Percentiles rank a stretch among this genome's conserved stretches.
phyloP scores from a whole-genome alignment of 2,797 vertebrate species.

The Telmatherina bonti region DNA sequence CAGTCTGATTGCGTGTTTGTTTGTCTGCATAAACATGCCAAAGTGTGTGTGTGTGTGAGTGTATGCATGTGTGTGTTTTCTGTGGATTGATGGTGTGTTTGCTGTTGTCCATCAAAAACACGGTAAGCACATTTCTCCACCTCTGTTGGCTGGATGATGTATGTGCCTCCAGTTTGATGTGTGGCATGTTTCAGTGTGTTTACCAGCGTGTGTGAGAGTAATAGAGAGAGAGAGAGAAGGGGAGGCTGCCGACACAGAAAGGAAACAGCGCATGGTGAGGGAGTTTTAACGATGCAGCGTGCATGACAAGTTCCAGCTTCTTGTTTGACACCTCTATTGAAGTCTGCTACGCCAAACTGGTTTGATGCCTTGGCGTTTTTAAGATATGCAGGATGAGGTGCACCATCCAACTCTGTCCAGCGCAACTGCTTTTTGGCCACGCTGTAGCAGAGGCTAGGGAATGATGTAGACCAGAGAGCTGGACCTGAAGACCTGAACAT shows the following conservation, averaged over 20 bases:
- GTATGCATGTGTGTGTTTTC: slow-evolving; percentile 3
- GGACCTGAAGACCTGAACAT: not conserved
- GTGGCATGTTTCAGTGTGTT: slow-evolving; percentile 46
- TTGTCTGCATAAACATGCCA: slow-evolving; percentile 35
- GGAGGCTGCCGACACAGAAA: slow-evolving; percentile 40
- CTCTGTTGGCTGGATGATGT: slow-evolving; percentile 33
- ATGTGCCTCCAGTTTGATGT: slow-evolving; percentile 31
- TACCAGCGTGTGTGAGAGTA: slow-evolving; percentile 42
- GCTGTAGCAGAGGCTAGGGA: slow-evolving; percentile 20
- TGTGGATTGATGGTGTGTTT: slow-evolving; percentile 43
- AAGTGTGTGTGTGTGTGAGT: slow-evolving; percentile 45
- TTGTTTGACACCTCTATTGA: slow-evolving; percentile 54
- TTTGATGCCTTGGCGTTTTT: slow-evolving; percentile 18
- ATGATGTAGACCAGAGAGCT: slow-evolving; percentile 3
- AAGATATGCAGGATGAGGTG: slow-evolving; percentile 29
- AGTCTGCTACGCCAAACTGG: slow-evolving; percentile 44
- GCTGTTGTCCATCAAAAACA: slow-evolving; percentile 40
- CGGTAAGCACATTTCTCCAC: slow-evolving; percentile 1
- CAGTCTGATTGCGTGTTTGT: slow-evolving; percentile 62
- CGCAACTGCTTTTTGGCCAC: slow-evolving; percentile 17
- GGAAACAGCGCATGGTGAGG: slow-evolving; percentile 49
- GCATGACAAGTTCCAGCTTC: slow-evolving; percentile 73
- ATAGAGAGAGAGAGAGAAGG: slow-evolving; percentile 14
- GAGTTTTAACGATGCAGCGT: slow-evolving; percentile 72
- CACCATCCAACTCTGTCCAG: slow-evolving; percentile 11